Evolutionary conservation across 2,888 invertebrate species (phyloP), one percentile per base, ranked within the genome.

Genomic region (Cataglyphis cursor): DNA sequence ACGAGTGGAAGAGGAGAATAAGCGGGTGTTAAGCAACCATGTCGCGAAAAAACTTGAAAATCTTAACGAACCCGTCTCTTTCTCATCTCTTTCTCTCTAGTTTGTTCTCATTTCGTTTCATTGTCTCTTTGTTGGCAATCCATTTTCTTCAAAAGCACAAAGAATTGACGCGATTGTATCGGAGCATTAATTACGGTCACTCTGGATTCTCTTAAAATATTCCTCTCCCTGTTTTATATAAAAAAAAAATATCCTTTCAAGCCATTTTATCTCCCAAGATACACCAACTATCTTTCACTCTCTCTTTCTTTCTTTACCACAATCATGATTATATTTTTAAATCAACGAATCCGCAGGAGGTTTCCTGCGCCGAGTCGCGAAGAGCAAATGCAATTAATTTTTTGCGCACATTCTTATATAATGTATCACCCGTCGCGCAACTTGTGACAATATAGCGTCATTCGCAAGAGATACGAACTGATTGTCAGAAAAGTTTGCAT

Each of bases 181-280:
- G 87, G 73, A 89, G 89, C 91, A 92, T 92, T 93, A 93, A 94
- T 94, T 94, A 93, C 90, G 87, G 87, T 89, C 91, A 86, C 90
- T 90, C 92, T 90, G 89, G 90, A 92, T 92, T 92, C 92, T 94
- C 93, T 94, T 94, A 93, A 93, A 93, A 91, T 93, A 89, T 89
- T 65, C 38, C 31, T 44, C 73, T 61, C 64, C 12, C 48, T 57
- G 78, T 80, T 10, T n/a, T 38, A n/a, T n/a, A 35, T 72, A 72
- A 59, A 41, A 90, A 90, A 90, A 89, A 86, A 44, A n/a, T 10
- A 48, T 66, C 31, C 41, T 59, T 68, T 28, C 41, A 21, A 44
- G 28, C 44, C 65, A 76, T 21, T 57, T 62, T 38, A 24, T 54
- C 28, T 65, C 54, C 28, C 81, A 41, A 10, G 24, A 21, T 28